Conservation (phyloP, 2,113 vertebrate species). For the Ctenodactylus gundi region DNA sequence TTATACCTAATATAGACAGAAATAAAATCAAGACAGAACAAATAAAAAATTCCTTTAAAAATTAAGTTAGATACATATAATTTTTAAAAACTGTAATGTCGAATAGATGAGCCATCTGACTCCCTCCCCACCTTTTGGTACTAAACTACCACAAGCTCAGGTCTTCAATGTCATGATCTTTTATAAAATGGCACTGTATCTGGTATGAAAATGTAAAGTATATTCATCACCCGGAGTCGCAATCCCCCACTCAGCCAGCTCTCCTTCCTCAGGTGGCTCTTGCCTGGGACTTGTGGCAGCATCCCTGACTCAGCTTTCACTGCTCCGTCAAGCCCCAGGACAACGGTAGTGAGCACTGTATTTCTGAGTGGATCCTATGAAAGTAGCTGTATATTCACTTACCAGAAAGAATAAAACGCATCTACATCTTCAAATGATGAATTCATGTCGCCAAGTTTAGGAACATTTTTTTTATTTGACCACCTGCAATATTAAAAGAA, state of each 20-base stretch:
- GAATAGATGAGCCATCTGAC: not conserved
- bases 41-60: constrained; percentile 24
- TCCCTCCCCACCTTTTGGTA: not conserved
- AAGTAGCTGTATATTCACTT: constrained; percentile 61
- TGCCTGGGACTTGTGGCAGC: not conserved
- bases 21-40: constrained; percentile 10
- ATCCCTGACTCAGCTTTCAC: not conserved
- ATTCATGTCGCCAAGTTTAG: constrained; percentile 90
- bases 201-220: constrained; percentile 11
- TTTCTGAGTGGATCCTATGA: not conserved
- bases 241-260: not conserved
- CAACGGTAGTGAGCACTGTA: not conserved
- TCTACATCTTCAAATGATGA: constrained; percentile 98
- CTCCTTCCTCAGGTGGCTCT: not conserved
- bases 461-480: constrained; percentile 95
- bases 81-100: not conserved
- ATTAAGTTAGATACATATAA: not conserved
- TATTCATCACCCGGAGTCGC: not conserved
- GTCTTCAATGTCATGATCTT: not conserved
- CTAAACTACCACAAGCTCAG: not conserved
- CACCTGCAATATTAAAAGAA: constrained; percentile 85
- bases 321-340: not conserved
- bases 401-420: constrained; percentile 99
- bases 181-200: not conserved
- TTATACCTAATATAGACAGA: constrained; percentile 90